Conservation (phyloP, 2,113 vertebrate genomes). For the Martes martes region DNA sequence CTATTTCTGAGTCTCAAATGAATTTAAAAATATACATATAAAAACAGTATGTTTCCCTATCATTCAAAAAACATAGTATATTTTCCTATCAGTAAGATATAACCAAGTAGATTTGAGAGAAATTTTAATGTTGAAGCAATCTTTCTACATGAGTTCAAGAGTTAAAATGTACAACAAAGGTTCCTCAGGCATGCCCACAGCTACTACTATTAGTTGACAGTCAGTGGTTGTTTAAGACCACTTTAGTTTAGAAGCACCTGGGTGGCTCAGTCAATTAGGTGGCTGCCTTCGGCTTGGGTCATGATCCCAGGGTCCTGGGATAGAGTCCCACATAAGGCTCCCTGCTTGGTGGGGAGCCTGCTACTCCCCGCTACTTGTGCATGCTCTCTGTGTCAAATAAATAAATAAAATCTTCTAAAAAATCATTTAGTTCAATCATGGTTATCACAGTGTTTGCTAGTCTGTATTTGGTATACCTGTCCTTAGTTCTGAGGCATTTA, state of each 20-base stretch:
- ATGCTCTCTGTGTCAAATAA: too few species aligned
- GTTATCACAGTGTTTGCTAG: background rate
- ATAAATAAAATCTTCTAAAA: too few species aligned
- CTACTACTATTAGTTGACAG: background rate
- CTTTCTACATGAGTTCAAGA: background rate
- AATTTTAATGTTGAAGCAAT: background rate
- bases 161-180: background rate
- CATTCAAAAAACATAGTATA: background rate
- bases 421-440: background rate
- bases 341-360: too few species aligned
- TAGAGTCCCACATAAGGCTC: too few species aligned
- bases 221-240: background rate
- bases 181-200: background rate
- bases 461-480: background rate
- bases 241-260: too few species aligned
- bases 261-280: too few species aligned
- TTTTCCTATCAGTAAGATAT: background rate
- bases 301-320: too few species aligned
- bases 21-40: too few species aligned
- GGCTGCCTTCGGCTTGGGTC: too few species aligned
- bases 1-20: too few species aligned
- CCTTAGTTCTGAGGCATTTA: background rate
- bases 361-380: too few species aligned
- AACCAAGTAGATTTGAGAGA: slow-evolving; percentile 1
- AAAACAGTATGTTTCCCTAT: background rate